phyloP scores from a whole-genome alignment of 2,113 vertebrate genomes.

The Dromaius novaehollandiae region DNA sequence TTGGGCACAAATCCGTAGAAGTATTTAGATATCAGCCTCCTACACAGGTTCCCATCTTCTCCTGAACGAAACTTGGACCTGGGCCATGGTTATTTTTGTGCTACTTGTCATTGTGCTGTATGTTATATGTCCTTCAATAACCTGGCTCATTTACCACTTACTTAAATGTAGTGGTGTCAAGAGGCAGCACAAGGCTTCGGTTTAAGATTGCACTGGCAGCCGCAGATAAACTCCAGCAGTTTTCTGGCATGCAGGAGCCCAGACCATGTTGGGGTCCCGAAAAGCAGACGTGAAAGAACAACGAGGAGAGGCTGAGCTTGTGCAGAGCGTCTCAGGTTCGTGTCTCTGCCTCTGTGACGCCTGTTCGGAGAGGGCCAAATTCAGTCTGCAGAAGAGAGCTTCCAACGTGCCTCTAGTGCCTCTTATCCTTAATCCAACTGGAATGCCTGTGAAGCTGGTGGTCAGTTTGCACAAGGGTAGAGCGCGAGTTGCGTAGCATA shows the following conservation, averaged over 20 bases:
- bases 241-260: neutral
- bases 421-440: neutral
- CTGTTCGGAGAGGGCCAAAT: neutral
- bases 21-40: neutral
- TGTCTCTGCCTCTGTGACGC: neutral
- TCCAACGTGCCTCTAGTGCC: neutral
- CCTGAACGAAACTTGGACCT: neutral
- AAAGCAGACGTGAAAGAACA: neutral
- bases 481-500: neutral
- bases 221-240: neutral
- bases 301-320: neutral
- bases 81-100: neutral
- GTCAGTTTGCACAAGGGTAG: constrained; percentile 3
- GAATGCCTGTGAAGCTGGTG: constrained; percentile 25
- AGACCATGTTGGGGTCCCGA: neutral
- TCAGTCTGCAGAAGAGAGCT: neutral
- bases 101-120: neutral
- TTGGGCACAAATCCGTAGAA: neutral
- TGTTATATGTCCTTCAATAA: neutral
- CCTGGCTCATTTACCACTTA: neutral
- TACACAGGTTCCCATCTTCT: neutral
- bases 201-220: neutral
- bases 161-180: neutral
- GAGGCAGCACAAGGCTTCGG: neutral
- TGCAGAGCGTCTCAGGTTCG: neutral